Percentiles rank a stretch among this genome's conserved stretches.
Evolutionary conservation across 2,113 vertebrate genomes (phyloP).

Genomic region (Phylloscopus whistleri): DNA sequence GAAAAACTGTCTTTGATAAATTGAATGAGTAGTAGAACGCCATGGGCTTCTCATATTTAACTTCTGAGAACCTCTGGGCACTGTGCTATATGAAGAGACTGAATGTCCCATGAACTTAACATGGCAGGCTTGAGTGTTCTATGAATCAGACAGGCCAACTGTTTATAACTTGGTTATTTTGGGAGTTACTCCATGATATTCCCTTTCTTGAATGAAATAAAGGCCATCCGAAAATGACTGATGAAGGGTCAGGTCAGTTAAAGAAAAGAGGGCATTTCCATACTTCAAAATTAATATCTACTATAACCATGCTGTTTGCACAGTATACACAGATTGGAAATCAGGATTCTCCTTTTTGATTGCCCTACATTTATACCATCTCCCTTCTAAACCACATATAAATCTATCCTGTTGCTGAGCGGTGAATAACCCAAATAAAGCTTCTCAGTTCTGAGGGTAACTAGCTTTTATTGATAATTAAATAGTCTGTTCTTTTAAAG

Average conservation of each 20-base stretch:
- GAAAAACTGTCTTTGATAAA: neutral
- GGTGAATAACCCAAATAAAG: neutral
- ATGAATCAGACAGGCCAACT: neutral
- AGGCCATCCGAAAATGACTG: neutral
- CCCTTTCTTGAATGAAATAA: neutral
- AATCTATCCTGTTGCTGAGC: neutral
- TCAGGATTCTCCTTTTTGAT: neutral
- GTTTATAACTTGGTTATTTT: neutral
- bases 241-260: neutral
- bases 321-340: neutral
- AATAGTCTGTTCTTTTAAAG: neutral
- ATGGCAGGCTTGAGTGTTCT: neutral
- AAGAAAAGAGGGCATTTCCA: neutral
- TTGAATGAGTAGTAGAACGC: neutral
- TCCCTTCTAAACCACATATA: neutral
- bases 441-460: neutral
- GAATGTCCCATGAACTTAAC: neutral
- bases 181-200: neutral
- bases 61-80: neutral
- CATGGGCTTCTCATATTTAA: neutral
- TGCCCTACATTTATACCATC: neutral
- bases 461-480: neutral
- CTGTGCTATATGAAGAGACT: neutral
- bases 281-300: neutral
- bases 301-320: neutral